phyloP scores from a whole-genome alignment of 1,140 invertebrate species.

The Nilaparvata lugens region DNA sequence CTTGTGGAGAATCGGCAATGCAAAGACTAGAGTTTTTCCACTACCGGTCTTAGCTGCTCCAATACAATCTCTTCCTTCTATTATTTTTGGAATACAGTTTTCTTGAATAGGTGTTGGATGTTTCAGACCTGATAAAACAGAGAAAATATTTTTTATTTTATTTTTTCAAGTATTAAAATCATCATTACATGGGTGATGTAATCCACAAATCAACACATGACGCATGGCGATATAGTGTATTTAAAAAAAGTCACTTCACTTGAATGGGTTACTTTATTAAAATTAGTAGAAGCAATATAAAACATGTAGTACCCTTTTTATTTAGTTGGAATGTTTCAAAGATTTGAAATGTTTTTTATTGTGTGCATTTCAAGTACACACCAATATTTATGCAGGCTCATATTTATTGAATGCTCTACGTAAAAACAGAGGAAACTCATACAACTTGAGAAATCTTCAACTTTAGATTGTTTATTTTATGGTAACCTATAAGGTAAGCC shows the following conservation, averaged over 20 bases:
- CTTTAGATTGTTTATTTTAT: too few species aligned
- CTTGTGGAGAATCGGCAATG: slow-evolving; percentile 86
- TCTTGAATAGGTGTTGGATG: slow-evolving; percentile 78
- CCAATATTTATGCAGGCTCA: too few species aligned
- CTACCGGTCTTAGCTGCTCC: slow-evolving; percentile 95
- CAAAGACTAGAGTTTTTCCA: slow-evolving; percentile 96
- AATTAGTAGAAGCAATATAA: too few species aligned
- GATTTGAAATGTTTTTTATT: too few species aligned
- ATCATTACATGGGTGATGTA: not conserved
- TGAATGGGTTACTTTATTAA: too few species aligned
- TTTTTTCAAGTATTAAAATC: not conserved
- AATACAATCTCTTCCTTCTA: slow-evolving; percentile 80
- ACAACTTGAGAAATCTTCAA: too few species aligned
- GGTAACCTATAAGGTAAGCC: too few species aligned
- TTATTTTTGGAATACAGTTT: slow-evolving; percentile 71
- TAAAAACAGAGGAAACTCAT: too few species aligned
- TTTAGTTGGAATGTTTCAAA: too few species aligned
- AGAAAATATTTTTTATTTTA: slow-evolving; percentile 9
- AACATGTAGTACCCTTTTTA: too few species aligned
- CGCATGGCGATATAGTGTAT: not conserved
- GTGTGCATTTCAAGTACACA: too few species aligned
- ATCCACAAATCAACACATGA: not conserved
- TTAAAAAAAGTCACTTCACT: not conserved
- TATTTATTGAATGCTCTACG: too few species aligned
- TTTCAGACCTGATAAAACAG: slow-evolving; percentile 47